These are phyloP conservation scores for Danaus plexippus DNA, from an alignment of 1,140 invertebrate species.

Conservation along the genomic window DNA sequence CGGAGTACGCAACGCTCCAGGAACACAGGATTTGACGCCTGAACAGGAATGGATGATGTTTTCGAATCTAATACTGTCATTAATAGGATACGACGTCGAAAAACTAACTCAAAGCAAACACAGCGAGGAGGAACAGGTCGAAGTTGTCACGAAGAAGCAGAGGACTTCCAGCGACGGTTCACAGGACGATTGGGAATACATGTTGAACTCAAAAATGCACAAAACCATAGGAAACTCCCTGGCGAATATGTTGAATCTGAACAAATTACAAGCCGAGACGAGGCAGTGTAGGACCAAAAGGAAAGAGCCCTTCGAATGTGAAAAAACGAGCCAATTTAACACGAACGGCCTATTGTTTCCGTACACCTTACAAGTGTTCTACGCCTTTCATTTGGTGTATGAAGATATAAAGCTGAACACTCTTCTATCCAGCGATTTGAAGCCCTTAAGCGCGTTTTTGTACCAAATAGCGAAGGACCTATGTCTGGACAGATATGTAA, in stretches of 20 bases:
- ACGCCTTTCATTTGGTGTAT: conserved; percentile 89
- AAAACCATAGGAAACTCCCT: conserved; percentile 44
- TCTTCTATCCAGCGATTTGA: conserved; percentile 78
- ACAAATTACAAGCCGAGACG: conserved; percentile 20
- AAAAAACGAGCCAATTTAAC: conserved; percentile 73
- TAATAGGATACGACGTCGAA: conserved; percentile 83
- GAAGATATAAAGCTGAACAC: conserved; percentile 91
- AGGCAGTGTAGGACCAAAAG: conserved; percentile 20
- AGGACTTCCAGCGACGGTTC: conserved; percentile 75
- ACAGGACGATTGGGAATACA: conserved; percentile 84
- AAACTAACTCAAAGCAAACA: conserved; percentile 71
- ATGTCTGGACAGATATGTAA: conserved; percentile 78
- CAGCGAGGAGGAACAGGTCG: conserved; percentile 64
- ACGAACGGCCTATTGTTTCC: conserved; percentile 80
- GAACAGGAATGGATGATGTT: conserved; percentile 90
- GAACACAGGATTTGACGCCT: conserved; percentile 82
- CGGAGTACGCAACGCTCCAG: conserved; percentile 87
- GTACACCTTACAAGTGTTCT: conserved; percentile 82
- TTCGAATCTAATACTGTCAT: conserved; percentile 74
- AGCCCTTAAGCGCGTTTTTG: conserved; percentile 80
- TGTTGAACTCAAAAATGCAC: conserved; percentile 76
- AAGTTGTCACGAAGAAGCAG: conserved; percentile 74
- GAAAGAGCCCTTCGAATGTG: conserved; percentile 29
- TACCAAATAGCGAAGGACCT: conserved; percentile 87
- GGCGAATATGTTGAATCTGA: conserved; percentile 50